Base-by-base conservation (phyloP, 2,797 vertebrate genomes). In the Setipinna tenuifilis region DNA sequence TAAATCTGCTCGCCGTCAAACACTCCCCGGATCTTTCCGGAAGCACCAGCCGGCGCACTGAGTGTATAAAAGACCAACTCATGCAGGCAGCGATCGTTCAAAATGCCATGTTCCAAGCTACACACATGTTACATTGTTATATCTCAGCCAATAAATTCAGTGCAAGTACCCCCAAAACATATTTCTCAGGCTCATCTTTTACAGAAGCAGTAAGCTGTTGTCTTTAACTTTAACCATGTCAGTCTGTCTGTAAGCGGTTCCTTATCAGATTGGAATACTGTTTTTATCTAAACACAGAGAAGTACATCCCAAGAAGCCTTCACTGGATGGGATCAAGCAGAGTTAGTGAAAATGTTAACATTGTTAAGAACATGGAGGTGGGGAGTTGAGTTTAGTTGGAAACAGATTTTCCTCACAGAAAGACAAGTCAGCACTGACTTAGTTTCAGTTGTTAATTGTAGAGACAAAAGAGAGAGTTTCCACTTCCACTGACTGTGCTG, bases 1-100 rank as follows among this genome's bases (percentile, higher is more conserved):
- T 82, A 88, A 84, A 84, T 87, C 68, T 61, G 78, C 23, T 6
- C 9, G 9, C 75, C 23, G 25, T 78, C 83, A 85, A 57, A 68
- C 28, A 23, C n/a, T 81, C 65, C 83, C 75, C 44, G 83, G 83
- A 50, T 61, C 25, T 80, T 75, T 83, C 5, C 35, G 14, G 23
- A 71, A 85, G 57, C 78, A 71, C n/a, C 68, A 14, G 35, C 0
- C 31, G 16, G 35, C 35, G 19, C 31, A 78, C 16, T 21, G 31
- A 41, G 5, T 54, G 50, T 54, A 54, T 54, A 54, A 54, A 5
- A 44, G 71, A 44, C 19, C 14, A 41, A 21, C 17, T 17, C 19
- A 17, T 44, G 35, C 17, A 78, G 35, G 35, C 65, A 35, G 65
- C 0, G 4, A 21, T 21, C 6, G 35, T 19, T 44, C 71, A 54